Conservation (phyloP, 2,113 vertebrate species). For the Nipponia nippon region DNA sequence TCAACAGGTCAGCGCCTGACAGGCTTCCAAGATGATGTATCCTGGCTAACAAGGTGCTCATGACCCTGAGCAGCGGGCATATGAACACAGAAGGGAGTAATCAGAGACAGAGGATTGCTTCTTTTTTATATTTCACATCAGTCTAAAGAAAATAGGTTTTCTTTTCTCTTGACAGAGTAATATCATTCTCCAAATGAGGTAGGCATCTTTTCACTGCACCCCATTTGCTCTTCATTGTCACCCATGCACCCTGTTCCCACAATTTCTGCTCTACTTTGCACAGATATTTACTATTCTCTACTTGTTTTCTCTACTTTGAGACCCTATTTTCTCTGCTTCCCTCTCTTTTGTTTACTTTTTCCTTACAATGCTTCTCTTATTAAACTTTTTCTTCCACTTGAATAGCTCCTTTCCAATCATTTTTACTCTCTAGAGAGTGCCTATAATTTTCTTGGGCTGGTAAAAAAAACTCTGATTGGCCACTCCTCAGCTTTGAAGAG, state of each 20-base stretch:
- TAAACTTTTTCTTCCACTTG: neutral
- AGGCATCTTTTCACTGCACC: neutral
- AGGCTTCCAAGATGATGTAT: neutral
- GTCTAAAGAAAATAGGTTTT: neutral
- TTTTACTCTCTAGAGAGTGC: neutral
- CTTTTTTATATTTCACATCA: neutral
- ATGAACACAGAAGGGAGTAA: neutral
- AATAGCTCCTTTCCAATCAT: neutral
- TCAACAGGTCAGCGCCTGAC: neutral
- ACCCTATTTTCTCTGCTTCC: neutral
- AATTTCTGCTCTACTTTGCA: neutral
- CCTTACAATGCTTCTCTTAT: neutral
- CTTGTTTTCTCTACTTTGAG: neutral
- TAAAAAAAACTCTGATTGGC: neutral
- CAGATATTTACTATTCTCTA: neutral
- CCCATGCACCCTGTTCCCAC: neutral
- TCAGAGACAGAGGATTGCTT: neutral
- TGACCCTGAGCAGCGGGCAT: neutral
- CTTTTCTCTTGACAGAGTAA: neutral
- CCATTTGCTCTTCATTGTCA: neutral
- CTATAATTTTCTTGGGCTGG: neutral
- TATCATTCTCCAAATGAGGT: neutral
- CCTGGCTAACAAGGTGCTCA: neutral
- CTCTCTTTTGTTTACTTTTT: neutral
- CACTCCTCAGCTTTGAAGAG: neutral